Conservation (phyloP, 2,888 invertebrate species). For the Anthophora plumipes region DNA sequence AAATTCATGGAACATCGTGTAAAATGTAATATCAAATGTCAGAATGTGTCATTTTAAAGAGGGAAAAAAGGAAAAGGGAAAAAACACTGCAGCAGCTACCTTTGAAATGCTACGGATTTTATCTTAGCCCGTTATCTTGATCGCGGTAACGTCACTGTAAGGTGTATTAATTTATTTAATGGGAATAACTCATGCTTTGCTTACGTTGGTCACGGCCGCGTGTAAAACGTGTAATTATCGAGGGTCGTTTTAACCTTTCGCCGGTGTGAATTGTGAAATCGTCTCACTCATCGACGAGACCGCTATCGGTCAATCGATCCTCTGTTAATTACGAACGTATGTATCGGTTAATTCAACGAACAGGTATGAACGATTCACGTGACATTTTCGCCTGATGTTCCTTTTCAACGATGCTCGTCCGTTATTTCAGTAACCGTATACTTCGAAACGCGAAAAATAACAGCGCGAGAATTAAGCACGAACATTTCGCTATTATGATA, state of each 20-base stretch:
- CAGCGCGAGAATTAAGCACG: neutral
- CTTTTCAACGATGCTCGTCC: neutral
- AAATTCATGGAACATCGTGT: neutral
- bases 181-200: constrained; percentile 57
- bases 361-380: constrained; percentile 19
- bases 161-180: constrained; percentile 70
- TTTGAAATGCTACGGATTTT: neutral
- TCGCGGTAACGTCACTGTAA: constrained; percentile 44
- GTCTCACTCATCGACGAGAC: constrained; percentile 65
- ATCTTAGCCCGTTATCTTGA: constrained; percentile 49
- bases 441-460: neutral
- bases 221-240: constrained; percentile 66
- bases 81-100: constrained; percentile 1
- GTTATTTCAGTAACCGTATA: neutral
- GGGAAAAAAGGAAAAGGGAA: neutral
- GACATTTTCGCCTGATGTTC: constrained; percentile 45
- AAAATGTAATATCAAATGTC: constrained; percentile 18
- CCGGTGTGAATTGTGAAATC: constrained; percentile 67
- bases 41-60: neutral
- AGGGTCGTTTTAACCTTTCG: constrained; percentile 64
- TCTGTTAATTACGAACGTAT: constrained; percentile 61
- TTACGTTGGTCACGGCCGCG: constrained; percentile 37
- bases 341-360: constrained; percentile 46
- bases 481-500: neutral
- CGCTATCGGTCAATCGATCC: constrained; percentile 64